These are phyloP conservation scores for Tipula vernalis DNA, from an alignment of 2,888 invertebrate species.

Conservation along the genomic window DNA sequence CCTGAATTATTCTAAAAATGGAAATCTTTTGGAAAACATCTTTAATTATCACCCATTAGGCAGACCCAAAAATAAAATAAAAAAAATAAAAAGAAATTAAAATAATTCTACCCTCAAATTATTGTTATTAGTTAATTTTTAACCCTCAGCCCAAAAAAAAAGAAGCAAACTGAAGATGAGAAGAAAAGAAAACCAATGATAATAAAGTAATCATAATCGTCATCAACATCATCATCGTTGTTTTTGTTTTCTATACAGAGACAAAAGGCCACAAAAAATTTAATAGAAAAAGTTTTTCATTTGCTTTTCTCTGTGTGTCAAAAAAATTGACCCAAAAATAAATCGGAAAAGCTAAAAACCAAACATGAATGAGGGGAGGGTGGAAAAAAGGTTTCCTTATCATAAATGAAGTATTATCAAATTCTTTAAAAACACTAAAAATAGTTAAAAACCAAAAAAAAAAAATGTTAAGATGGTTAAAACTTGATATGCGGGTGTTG, in stretches of 20 bases:
- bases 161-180: not conserved
- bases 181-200: not conserved
- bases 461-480: not conserved
- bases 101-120: not conserved
- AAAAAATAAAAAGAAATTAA: not conserved
- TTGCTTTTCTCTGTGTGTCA: not conserved
- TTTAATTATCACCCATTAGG: slow-evolving; percentile 4
- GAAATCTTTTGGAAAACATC: not conserved
- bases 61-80: not conserved
- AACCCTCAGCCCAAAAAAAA: not conserved
- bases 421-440: not conserved
- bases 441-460: not conserved
- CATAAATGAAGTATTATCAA: not conserved
- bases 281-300: not conserved
- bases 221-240: not conserved
- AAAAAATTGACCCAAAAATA: not conserved
- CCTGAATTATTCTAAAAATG: not conserved
- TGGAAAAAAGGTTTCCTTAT: not conserved
- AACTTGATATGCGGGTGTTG: not conserved
- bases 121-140: not conserved
- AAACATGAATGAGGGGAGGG: not conserved
- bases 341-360: not conserved
- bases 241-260: not conserved
- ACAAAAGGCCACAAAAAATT: not conserved
- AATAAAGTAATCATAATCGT: not conserved